Evolutionary conservation across 2,888 invertebrate species (phyloP).

Genomic region (Eupelmus urozonus): DNA sequence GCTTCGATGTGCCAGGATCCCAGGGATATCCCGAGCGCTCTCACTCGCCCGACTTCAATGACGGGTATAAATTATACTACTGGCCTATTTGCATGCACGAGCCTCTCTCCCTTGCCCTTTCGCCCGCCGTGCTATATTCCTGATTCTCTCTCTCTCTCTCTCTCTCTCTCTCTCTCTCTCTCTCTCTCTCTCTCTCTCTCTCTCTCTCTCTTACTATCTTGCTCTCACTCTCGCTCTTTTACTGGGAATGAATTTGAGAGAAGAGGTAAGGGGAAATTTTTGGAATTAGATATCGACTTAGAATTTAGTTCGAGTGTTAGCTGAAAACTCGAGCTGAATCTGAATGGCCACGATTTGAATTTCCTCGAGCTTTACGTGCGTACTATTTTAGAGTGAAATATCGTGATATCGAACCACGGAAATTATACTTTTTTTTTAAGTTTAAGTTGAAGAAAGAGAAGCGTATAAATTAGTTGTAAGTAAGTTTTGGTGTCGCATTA

Average conservation of each 20-base stretch:
- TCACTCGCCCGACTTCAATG: slow-evolving; percentile 62
- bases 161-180: not conserved
- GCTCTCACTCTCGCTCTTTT: too few species aligned
- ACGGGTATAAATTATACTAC: slow-evolving; percentile 73
- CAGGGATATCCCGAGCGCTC: slow-evolving; percentile 47
- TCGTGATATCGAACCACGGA: too few species aligned
- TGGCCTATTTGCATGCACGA: slow-evolving; percentile 73
- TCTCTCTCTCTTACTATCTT: not conserved
- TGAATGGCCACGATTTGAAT: slow-evolving; percentile 17
- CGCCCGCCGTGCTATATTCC: not conserved
- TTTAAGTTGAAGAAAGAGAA: too few species aligned
- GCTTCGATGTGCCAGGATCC: slow-evolving; percentile 27
- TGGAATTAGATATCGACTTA: slow-evolving; percentile 4
- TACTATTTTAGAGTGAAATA: too few species aligned
- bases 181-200: not conserved
- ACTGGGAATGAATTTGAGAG: too few species aligned
- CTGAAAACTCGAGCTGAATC: slow-evolving; percentile 16
- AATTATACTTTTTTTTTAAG: too few species aligned
- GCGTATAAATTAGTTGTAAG: too few species aligned
- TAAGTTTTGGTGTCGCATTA: too few species aligned
- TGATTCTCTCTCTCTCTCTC: not conserved
- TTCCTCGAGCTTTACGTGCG: not conserved
- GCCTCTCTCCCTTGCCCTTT: not conserved
- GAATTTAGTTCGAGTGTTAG: slow-evolving; percentile 33
- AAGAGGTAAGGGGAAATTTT: not conserved